Base-by-base conservation (phyloP, 1,140 invertebrate species). In the Diorhabda sublineata region DNA sequence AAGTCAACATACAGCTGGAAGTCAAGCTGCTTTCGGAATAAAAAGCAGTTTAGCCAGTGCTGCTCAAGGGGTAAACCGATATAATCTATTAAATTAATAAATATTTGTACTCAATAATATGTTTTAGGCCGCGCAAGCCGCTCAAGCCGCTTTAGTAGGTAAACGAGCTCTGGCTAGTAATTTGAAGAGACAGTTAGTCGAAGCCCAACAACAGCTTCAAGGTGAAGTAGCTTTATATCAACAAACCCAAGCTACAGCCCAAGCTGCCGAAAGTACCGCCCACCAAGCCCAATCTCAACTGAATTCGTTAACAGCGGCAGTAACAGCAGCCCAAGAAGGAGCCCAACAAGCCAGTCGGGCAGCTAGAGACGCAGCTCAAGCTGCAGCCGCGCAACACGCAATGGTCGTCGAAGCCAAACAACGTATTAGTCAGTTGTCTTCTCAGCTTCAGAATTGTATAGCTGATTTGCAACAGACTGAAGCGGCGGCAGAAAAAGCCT, bases 131-230 rank as follows among this genome's bases (percentile, higher is more conserved):
- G 75, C 75, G 26, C 71, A 72, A 61, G 74, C 75, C 8, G 75
- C 75, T 8, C 75, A 76, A 69, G 75, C 75, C 9, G 75, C 75
- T 57, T 45, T 75, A n/a, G 75, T 76, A 5, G 75, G 75, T 26
- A 75, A 75, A 71, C 75, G 73, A 61, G 73, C 74, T 42, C 68
- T 76, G 58, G 75, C 74, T 9, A 67, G 71, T 58, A 69, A 61
- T 56, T 58, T 76, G 4, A 71, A 74, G 56, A 66, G 68, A 61
- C 73, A 76, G 67, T 64, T 76, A 41, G 42, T n/a, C 8, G 69
- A 76, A 45, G 75, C 75, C 52, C 67, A 76, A 64, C 63, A 68
- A 4, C 70, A 74, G 63, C 72, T 76, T 6, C 66, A 70, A 45
- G 72, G 44, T 58, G 73, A 76, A 68, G 64, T 76, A 45, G 70